phyloP scores from a whole-genome alignment of 2,888 invertebrate genomes.

The Acrobasis repandana region DNA sequence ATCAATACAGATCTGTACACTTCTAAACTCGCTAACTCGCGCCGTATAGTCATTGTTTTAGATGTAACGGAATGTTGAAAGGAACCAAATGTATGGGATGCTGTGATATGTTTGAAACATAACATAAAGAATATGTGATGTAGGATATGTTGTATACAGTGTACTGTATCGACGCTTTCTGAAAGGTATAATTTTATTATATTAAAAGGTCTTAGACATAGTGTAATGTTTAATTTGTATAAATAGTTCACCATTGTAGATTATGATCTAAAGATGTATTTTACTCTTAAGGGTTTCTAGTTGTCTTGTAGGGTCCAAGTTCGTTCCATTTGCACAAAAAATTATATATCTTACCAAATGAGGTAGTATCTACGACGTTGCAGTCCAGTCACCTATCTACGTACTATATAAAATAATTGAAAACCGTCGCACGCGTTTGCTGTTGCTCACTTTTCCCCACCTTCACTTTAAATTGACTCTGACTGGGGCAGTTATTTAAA shows the following conservation, averaged over 20 bases:
- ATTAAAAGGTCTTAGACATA: slow-evolving; percentile 6
- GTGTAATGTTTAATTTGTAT: slow-evolving; percentile 18
- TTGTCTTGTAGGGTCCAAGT: neutral
- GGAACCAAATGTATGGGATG: slow-evolving; percentile 47
- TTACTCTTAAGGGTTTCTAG: slow-evolving; percentile 2
- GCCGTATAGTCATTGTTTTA: slow-evolving; percentile 24
- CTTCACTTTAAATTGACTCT: too few relatives aligned
- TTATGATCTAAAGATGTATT: neutral
- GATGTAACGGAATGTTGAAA: slow-evolving; percentile 34
- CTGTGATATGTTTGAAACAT: slow-evolving; percentile 59
- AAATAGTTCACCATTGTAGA: slow-evolving; percentile 16
- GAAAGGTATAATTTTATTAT: slow-evolving; percentile 8
- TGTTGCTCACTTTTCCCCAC: too few relatives aligned
- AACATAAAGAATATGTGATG: slow-evolving; percentile 37
- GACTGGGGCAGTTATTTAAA: too few relatives aligned
- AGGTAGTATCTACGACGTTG: too few relatives aligned
- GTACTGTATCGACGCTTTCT: slow-evolving; percentile 25
- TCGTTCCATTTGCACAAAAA: too few relatives aligned
- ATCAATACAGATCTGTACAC: too few relatives aligned
- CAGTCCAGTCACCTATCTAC: too few relatives aligned
- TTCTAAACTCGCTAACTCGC: slow-evolving; percentile 20
- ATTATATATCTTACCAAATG: too few relatives aligned
- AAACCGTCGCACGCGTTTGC: too few relatives aligned
- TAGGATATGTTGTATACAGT: slow-evolving; percentile 28
- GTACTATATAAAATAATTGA: too few relatives aligned